A percentile compares a stretch with the other conserved stretches of the same genome.
Conservation (phyloP, 2,797 vertebrate species). For the Cossypha heuglini region DNA sequence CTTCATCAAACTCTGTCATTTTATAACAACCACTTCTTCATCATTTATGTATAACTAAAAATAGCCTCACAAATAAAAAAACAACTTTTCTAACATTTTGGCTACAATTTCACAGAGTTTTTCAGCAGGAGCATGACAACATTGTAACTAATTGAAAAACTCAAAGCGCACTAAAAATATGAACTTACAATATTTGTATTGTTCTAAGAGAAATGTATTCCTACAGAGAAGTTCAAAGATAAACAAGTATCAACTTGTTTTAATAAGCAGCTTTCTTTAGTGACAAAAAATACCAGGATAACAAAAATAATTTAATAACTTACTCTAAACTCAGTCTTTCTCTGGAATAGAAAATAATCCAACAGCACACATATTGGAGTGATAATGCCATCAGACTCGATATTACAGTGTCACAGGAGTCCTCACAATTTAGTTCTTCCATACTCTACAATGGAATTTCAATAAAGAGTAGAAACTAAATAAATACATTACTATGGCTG, state of each 20-base stretch:
- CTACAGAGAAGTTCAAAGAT: background rate
- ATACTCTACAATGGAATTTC: conserved; percentile 64
- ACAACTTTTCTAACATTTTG: rapidly evolving
- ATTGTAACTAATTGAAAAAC: background rate
- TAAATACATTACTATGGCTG: background rate
- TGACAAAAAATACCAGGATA: background rate
- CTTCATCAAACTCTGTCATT: background rate
- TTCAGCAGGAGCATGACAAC: background rate
- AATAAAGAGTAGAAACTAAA: background rate
- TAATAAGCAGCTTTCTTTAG: background rate
- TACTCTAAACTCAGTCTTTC: conserved; percentile 79
- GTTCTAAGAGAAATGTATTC: background rate
- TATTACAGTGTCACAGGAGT: conserved; percentile 81
- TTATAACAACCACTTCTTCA: background rate
- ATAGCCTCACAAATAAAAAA: background rate
- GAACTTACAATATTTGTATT: background rate
- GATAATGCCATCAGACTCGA: conserved; percentile 85
- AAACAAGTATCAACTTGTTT: background rate
- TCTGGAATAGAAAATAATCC: conserved; percentile 85
- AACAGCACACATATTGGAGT: conserved; percentile 89
- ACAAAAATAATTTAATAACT: conserved; percentile 51
- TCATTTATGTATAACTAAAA: background rate
- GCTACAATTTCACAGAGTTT: background rate
- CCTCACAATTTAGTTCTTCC: conserved; percentile 81
- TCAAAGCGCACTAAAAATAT: background rate